phyloP scores from a whole-genome alignment of 2,888 invertebrate genomes.

The Brachylomia viminalis region DNA sequence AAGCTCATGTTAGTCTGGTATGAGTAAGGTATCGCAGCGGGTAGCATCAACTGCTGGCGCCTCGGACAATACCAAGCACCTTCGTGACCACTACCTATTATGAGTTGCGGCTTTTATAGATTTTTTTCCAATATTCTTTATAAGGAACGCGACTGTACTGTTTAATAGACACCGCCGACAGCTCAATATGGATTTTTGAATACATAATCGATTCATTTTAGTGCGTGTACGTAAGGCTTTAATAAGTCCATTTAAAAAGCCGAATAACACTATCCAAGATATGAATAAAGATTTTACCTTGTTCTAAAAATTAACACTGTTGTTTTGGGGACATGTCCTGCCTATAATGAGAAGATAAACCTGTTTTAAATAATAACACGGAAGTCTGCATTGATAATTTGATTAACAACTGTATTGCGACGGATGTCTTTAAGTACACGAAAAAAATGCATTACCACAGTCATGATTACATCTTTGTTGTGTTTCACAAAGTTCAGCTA shows the following conservation, averaged over 20 bases:
- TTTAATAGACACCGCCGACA: constrained; percentile 81
- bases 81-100: constrained; percentile 88
- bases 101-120: constrained; percentile 82
- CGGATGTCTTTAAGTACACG: constrained; percentile 84
- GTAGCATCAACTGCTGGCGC: constrained; percentile 85
- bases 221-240: constrained; percentile 67
- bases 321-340: constrained; percentile 47
- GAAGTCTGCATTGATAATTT: constrained; percentile 87
- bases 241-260: constrained; percentile 67
- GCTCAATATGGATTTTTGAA: constrained; percentile 81
- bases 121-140: constrained; percentile 83
- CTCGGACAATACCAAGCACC: constrained; percentile 81
- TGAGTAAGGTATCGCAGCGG: constrained; percentile 83
- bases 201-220: constrained; percentile 79
- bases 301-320: constrained; percentile 47
- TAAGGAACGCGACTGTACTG: constrained; percentile 83
- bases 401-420: constrained; percentile 82
- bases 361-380: constrained; percentile 84
- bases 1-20: constrained; percentile 77
- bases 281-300: constrained; percentile 44
- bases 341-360: constrained; percentile 72
- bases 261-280: constrained; percentile 24
- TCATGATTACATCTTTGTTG: constrained; percentile 87
- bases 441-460: constrained; percentile 87
- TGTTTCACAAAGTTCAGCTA: constrained; percentile 89